phyloP scores from a whole-genome alignment of 2,888 invertebrate genomes.

The Parnassius apollo region DNA sequence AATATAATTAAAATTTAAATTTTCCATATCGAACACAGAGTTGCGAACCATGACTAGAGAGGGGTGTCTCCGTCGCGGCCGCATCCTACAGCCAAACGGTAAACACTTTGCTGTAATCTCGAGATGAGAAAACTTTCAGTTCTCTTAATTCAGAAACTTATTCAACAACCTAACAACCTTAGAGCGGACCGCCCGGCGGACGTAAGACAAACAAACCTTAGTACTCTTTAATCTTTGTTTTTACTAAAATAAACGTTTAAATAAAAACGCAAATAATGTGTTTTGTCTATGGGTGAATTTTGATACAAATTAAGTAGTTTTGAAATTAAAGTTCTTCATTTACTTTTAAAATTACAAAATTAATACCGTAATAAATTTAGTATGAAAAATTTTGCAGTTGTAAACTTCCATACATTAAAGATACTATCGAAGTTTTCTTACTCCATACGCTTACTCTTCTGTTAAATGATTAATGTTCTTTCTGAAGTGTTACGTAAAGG shows the following conservation, averaged over 20 bases:
- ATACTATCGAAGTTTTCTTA: constrained; percentile 19
- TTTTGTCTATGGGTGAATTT: constrained; percentile 6
- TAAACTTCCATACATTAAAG: constrained; percentile 5
- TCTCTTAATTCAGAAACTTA: constrained; percentile 83
- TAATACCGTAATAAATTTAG: constrained; percentile 5
- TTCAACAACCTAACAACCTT: constrained; percentile 82
- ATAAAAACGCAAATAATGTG: constrained; percentile 29
- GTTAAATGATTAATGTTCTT: too few relatives aligned
- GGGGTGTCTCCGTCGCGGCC: constrained; percentile 53
- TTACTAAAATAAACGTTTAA: constrained; percentile 55
- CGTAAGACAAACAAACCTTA: constrained; percentile 73
- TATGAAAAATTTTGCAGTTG: constrained; percentile 1
- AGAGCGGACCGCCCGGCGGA: constrained; percentile 70
- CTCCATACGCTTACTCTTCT: constrained; percentile 2
- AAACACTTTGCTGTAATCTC: constrained; percentile 83
- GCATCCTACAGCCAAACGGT: constrained; percentile 79
- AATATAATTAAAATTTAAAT: constrained; percentile 17
- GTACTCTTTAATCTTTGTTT: constrained; percentile 69
- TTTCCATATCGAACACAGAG: constrained; percentile 35
- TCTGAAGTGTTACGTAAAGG: too few relatives aligned
- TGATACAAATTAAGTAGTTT: not conserved
- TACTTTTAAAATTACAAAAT: not conserved
- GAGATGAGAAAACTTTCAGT: constrained; percentile 83
- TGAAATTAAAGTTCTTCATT: not conserved
- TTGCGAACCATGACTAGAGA: constrained; percentile 39